A percentile compares a stretch with the other conserved stretches of the same genome.
Evolutionary conservation across 2,888 invertebrate species (phyloP).

Genomic region (Macrophya alboannulata): DNA sequence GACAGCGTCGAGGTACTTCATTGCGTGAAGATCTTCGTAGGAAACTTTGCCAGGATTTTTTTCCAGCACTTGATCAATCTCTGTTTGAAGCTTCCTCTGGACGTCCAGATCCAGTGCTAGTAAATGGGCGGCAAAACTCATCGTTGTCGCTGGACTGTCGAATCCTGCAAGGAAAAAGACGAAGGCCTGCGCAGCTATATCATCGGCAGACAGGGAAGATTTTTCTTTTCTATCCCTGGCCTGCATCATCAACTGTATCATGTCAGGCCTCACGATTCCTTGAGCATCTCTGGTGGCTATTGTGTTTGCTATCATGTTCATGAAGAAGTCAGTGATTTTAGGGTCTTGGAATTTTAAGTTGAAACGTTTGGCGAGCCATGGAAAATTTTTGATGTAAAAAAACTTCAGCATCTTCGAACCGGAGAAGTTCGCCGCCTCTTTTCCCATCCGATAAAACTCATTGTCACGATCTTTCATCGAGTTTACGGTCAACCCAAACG

Average conservation of each 20-base stretch:
- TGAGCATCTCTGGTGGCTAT: conserved; percentile 66
- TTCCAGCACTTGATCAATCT: conserved; percentile 67
- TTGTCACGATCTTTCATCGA: conserved; percentile 72
- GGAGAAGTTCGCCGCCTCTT: conserved; percentile 61
- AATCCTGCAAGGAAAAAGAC: conserved; percentile 65
- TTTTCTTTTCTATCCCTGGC: conserved; percentile 36
- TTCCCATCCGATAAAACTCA: conserved; percentile 70
- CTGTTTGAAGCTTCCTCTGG: conserved; percentile 76
- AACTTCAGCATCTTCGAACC: conserved; percentile 58
- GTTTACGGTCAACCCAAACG: conserved; percentile 72
- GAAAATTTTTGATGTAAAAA: conserved; percentile 61
- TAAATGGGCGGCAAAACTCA: conserved; percentile 61
- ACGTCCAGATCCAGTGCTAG: conserved; percentile 74
- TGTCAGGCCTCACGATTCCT: conserved; percentile 61
- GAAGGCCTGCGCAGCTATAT: conserved; percentile 79
- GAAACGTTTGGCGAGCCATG: conserved; percentile 64
- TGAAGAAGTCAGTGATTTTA: conserved; percentile 63
- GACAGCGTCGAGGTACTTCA: conserved; percentile 74
- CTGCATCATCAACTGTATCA: conserved; percentile 48
- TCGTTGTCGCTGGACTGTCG: conserved; percentile 61
- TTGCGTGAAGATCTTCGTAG: conserved; percentile 62
- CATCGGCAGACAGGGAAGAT: conserved; percentile 59
- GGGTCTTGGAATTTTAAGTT: conserved; percentile 57
- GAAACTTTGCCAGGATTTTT: conserved; percentile 30
- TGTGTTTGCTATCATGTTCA: conserved; percentile 61